Evolutionary conservation across 2,797 vertebrate genomes (phyloP), one percentile per base, ranked within the genome.

Genomic region (Mormyrus hasselquistii): DNA sequence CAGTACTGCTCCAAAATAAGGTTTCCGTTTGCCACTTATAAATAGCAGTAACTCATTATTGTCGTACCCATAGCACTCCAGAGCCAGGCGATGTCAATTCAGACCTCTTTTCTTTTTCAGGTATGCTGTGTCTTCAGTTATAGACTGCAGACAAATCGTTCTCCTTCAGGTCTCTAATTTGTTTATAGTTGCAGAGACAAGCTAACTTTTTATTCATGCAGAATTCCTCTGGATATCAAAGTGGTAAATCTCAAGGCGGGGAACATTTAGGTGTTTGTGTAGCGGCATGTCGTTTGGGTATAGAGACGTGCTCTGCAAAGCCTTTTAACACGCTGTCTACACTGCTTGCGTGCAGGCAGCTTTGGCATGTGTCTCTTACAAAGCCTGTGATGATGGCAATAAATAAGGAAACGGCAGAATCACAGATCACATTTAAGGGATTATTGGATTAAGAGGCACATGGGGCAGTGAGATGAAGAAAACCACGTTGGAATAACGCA

Each of bases 371-470:
- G 85, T 3, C 49, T 16, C 49, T n/a, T 86, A 34, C 22, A 55
- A 86, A 52, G 49, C n/a, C 82, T 49, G 82, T 52, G n/a, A 25
- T 65, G 82, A 59, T 38, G 34, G 12, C 25, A 86, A 34, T 86
- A 89, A 86, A 86, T 85, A 86, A 38, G 41, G 41, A 65, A 89
- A 49, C n/a, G 3, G 9, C 79, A 85, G 79, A 88, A 59, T 83
- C 76, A 59, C 76, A 47, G n/a, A 84, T 34, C 47, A 65, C 44
- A 85, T 49, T 85, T 83, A 86, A 69, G 57, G 55, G 79, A 85
- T 86, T 86, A 86, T 69, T 50, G 82, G 44, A 85, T 85, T 53
- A 65, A 89, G 41, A 3, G 9, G 55, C 44, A 88, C 88, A 57
- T 88, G 69, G 73, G 22, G 52, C 4, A 12, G 22, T 9, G 76